Evolutionary conservation across 2,888 invertebrate species (phyloP), one percentile per base, ranked within the genome.

Genomic region (Andrena dorsata): DNA sequence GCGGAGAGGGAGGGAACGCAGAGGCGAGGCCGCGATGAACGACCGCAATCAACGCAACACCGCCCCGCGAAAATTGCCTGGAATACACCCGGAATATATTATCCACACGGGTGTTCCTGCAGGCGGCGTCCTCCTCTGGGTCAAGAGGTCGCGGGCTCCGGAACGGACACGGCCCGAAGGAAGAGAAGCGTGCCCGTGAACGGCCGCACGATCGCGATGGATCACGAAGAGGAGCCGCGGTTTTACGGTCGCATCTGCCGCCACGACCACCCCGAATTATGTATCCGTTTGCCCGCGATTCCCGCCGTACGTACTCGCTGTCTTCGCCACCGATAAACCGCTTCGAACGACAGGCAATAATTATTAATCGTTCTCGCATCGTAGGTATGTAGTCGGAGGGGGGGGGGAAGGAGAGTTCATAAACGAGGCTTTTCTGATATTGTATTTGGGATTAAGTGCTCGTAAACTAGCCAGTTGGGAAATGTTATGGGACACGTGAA

Each of bases 11-110:
- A 80, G 76, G 83, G 80, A 80, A 80, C 80, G 83, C 86, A 86
- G 56, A 23, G 89, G 90, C 84, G 87, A 90, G 86, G 83, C 80
- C 76, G 91, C 92, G 91, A 92, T 92, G 92, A 90, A 92, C 92
- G 92, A 92, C 91, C 90, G 92, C 91, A 92, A 92, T 92, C 92
- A 92, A 90, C 92, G 91, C 92, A 91, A 92, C 92, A 91, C 90
- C 89, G 91, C 89, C 92, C 89, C 84, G 91, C 91, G 90, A 92
- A 92, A 92, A 92, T 92, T 92, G 90, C 92, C 87, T 88, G 86
- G 89, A 90, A 88, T 90, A 91, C 87, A 88, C 88, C 89, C 90
- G 88, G 91, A 91, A 91, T 92, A 92, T 90, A 92, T 92, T 92
- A 92, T 87, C 89, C 89, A 83, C 88, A 84, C 89, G 87, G 87